Base-by-base conservation (phyloP, 1,140 invertebrate genomes). In the Phocides pigmalion region DNA sequence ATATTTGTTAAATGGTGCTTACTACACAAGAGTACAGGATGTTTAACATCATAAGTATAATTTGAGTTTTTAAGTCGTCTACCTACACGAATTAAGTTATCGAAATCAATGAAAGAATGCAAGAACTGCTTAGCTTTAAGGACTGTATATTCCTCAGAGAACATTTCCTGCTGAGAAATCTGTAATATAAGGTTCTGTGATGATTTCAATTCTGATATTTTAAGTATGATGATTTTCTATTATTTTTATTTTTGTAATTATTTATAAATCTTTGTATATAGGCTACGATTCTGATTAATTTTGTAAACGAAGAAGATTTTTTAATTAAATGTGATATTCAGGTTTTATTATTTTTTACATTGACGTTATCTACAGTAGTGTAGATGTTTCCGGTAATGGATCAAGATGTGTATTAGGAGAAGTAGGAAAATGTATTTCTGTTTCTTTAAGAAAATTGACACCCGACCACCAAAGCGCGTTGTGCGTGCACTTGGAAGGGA, bases 51-150 rank as follows among this genome's bases (percentile, higher is more conserved):
- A 28, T 64, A 76, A 1, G 35, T 16, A 12, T 76, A 76, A 25
- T n/a, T 15, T 6, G 70, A 67, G 50, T 76, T 76, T 22, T 62
- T 37, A 19, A 76, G 67, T 25, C 70, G 54, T 3, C 73, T 64
- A 17, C 73, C 73, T 22, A 76, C 65, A 28, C 66, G 32, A 2
- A 75, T 62, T 0, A 74, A 5, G 11, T 64, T 28, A 64, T 66
- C 53, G n/a, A 5, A 15, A 15, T 72, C 65, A 72, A 32, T 16
- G 67, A 71, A 3, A 62, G 65, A 16, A 50, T 32, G 16, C 68
- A 35, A n/a, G 62, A 20, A 25, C 16, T 59, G 63, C 6, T 37
- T 39, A 2, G 59, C 12, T 32, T 61, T 71, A 19, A 63, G 49
- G 16, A 41, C 32, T 12, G 3, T 8, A 37, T 64, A 66, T 59